Base-by-base conservation (phyloP, 2,797 vertebrate species). In the Moxostoma hubbsi region DNA sequence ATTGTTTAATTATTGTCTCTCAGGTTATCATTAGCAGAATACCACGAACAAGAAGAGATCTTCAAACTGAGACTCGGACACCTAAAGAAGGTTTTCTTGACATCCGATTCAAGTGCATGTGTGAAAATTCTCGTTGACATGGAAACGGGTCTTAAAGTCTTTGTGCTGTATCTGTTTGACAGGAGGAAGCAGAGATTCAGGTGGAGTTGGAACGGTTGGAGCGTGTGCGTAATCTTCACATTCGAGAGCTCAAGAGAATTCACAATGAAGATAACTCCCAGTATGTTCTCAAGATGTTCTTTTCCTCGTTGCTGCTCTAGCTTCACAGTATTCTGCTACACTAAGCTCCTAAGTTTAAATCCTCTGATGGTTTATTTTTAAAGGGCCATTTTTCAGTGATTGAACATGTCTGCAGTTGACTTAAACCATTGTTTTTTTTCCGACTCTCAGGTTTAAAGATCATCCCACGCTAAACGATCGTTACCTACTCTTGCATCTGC, bases 231-330 rank as follows among this genome's bases (percentile, higher is more conserved):
- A 99, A 99, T 93, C 93, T 99, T 89, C 98, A 99, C 93, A 99
- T 99, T 91, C 96, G 98, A 75, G 98, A 99, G 91, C 93, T 99
- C 87, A 99, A 99, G 94, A 95, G 97, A 94, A 99, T 99, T 94
- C 97, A 99, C 90, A 99, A 99, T 84, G 98, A 99, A 92, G 98
- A 99, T 93, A 99, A 98, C 87, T 99, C 98, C 86, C 97, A 99
- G 98, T 99, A 95, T 71, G 97, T 85, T 1, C 10, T 50, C 9
- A 18, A 7, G 16, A 24, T 5, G 9, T 59, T 43, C 10, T 9
- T 24, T 24, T 1, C 4, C 24, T 24, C 6, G 10, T 16, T 49
- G 47, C 47, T 49, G 47, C 47, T 49, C 7, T 49, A 7, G 47
- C 7, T 49, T 49, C 7, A 9, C 47, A 7, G 47, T 49, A 49